Base-by-base conservation (phyloP, 2,113 vertebrate species). In the Lagopus muta region DNA sequence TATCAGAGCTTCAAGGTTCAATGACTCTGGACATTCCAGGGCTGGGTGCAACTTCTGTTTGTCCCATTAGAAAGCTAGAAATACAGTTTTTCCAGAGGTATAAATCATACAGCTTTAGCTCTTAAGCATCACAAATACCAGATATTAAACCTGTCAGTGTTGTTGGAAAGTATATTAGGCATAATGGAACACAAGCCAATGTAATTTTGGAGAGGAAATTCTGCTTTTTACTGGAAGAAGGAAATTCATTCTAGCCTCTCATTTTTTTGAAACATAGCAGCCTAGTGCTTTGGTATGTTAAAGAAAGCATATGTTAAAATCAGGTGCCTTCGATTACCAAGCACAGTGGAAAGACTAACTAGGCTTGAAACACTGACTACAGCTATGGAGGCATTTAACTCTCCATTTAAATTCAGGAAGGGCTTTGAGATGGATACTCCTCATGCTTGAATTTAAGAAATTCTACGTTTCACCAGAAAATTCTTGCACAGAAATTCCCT, bases 121-220 rank as follows among this genome's bases (percentile, higher is more conserved):
- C 42, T 82, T 71, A 79, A 91, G 40, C 42, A 89, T 79, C 74
- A 78, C 61, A 94, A 92, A 87, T 32, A 90, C 36, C 80, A 89
- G 61, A 86, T 75, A 66, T 84, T 88, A 92, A 94, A 84, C 80
- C 70, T 90, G 76, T 83, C 82, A 89, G 28, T 88, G 25, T 8
- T 71, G 16, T 58, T 94, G 77, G 78, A 87, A 89, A 89, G 52
- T 34, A 47, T 88, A 92, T 85, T 77, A 73, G 82, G 45, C 42
- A 72, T 69, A 94, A 77, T 57, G 21, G 47, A 92, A 40, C 75
- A 86, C 2, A 0, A 88, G 69, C 24, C 79, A 77, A 25, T 32
- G 73, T 40, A 93, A 86, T 74, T 89, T 86, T 91, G 75, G 43
- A 92, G 52, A 90, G 72, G 79, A 96, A 95, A 83, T 71, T 80